phyloP scores from a whole-genome alignment of 2,797 vertebrate genomes.

The Malacoraja senta region DNA sequence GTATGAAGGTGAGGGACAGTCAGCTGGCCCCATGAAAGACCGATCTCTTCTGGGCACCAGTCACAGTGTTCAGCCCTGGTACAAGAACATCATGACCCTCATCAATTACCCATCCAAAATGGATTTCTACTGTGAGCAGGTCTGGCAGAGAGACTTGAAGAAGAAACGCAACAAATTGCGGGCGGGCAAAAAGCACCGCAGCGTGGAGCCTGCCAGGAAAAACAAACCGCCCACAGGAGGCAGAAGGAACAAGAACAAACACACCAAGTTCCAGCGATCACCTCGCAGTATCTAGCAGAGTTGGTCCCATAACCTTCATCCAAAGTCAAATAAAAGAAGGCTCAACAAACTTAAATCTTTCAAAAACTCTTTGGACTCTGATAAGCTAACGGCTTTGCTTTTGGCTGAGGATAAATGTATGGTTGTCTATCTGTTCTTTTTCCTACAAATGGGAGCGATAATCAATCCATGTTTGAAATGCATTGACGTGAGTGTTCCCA shows the following conservation, averaged over 20 bases:
- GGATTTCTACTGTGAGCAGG: conserved; percentile 59
- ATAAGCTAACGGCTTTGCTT: background rate
- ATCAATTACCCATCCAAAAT: conserved; percentile 56
- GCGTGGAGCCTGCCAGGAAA: conserved; percentile 43
- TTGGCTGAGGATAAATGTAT: background rate
- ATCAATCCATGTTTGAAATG: background rate
- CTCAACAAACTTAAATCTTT: background rate
- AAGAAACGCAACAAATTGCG: conserved; percentile 47
- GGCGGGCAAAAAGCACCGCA: background rate
- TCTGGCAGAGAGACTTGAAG: conserved; percentile 56
- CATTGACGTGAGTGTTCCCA: background rate
- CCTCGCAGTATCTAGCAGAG: conserved; percentile 59
- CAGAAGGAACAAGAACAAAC: conserved; percentile 66
- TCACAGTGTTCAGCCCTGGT: conserved; percentile 51
- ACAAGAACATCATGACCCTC: conserved; percentile 60
- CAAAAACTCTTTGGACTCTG: background rate
- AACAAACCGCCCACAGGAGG: conserved; percentile 46
- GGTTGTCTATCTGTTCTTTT: background rate
- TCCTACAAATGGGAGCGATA: background rate
- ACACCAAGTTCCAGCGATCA: conserved; percentile 54
- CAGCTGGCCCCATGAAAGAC: background rate
- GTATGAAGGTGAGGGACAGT: conserved; percentile 39
- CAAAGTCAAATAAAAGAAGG: background rate
- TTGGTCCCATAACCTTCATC: background rate
- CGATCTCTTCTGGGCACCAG: background rate